Evolutionary conservation across 2,113 vertebrate genomes (phyloP).

Genomic region (Bucco capensis): DNA sequence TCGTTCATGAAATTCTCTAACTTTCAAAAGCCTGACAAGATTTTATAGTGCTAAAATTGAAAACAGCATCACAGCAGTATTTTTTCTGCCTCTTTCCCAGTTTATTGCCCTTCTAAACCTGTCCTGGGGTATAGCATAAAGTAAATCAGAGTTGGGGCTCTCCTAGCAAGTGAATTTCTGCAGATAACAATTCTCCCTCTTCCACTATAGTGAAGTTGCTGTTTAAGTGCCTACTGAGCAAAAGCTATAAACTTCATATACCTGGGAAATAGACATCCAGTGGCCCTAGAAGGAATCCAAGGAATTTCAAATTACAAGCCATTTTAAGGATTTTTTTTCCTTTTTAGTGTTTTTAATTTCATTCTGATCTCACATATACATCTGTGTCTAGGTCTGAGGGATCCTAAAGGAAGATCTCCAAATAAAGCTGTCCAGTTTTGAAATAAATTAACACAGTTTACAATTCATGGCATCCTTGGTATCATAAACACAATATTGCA

Average conservation of each 20-base stretch:
- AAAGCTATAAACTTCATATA: neutral
- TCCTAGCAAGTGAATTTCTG: neutral
- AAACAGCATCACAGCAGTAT: neutral
- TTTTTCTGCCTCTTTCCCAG: neutral
- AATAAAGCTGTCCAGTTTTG: neutral
- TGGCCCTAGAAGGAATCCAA: neutral
- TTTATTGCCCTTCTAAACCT: neutral
- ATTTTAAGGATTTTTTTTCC: neutral
- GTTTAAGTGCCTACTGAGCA: neutral
- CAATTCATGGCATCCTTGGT: neutral
- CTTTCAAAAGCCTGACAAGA: neutral
- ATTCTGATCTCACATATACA: neutral
- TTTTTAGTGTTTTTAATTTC: neutral
- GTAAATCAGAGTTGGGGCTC: neutral
- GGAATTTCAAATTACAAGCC: neutral
- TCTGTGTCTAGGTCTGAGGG: neutral
- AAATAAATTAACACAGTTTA: neutral
- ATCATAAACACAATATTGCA: neutral
- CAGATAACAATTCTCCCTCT: neutral
- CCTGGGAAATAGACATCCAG: neutral
- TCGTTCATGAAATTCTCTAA: neutral
- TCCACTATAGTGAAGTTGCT: neutral
- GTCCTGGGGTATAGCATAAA: neutral
- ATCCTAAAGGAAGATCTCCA: neutral
- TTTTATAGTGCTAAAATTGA: neutral